A percentile compares a stretch with the other conserved stretches of the same genome.
These are phyloP conservation scores for Orchesellides sinensis DNA, from an alignment of 2,888 invertebrate species.

Conservation along the genomic window DNA sequence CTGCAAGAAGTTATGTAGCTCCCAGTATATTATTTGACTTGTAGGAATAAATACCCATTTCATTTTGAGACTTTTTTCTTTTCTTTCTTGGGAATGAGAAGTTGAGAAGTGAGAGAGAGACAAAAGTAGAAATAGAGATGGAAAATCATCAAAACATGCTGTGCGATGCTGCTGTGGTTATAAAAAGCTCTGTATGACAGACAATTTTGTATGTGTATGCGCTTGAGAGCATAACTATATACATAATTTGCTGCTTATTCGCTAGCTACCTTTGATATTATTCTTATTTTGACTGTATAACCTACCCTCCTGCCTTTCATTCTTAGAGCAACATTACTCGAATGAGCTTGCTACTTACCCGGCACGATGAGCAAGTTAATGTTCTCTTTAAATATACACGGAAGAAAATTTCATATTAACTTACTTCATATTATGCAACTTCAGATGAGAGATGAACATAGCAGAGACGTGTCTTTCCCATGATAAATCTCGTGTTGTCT, in stretches of 20 bases:
- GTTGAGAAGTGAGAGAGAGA: slow-evolving; percentile 2
- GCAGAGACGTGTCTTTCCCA: slow-evolving; percentile 41
- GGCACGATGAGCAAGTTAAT: slow-evolving; percentile 49
- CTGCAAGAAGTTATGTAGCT: background rate
- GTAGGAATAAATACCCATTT: slow-evolving; percentile 35
- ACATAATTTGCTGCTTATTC: slow-evolving; percentile 16
- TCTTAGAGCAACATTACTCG: slow-evolving; percentile 21
- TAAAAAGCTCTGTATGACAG: slow-evolving; percentile 33
- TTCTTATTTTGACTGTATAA: background rate
- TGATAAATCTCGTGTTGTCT: slow-evolving; percentile 37
- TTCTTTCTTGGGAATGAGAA: slow-evolving; percentile 25
- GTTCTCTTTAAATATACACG: slow-evolving; percentile 31
- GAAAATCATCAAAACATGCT: slow-evolving; percentile 57
- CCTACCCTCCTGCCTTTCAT: slow-evolving; percentile 27
- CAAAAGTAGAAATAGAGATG: slow-evolving; percentile 37
- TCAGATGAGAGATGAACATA: background rate
- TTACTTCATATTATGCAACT: background rate
- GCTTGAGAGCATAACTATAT: background rate
- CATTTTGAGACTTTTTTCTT: slow-evolving; percentile 6
- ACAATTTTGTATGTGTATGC: slow-evolving; percentile 32
- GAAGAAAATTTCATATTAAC: slow-evolving; percentile 26
- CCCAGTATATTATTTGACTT: background rate
- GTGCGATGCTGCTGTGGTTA: slow-evolving; percentile 32
- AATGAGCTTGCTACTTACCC: slow-evolving; percentile 34
- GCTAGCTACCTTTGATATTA: background rate